A percentile compares a stretch with the other conserved stretches of the same genome.
These are phyloP conservation scores for Cydia pomonella DNA, from an alignment of 1,140 invertebrate species.

Conservation along the genomic window DNA sequence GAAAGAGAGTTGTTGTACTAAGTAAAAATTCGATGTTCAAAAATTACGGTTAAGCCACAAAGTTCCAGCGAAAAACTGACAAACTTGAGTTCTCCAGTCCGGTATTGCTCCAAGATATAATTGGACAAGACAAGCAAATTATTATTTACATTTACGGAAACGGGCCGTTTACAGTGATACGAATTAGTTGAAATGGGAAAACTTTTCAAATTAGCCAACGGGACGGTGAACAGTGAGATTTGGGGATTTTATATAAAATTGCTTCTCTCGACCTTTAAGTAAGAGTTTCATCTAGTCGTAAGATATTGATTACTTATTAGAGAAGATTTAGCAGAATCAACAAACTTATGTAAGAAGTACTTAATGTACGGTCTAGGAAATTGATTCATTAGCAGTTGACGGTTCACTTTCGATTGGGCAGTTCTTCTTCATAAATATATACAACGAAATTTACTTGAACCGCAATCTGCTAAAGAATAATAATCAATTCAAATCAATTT, in stretches of 20 bases:
- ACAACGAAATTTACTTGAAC: too few species aligned
- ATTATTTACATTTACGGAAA: conserved; percentile 32
- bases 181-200: conserved; percentile 28
- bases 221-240: conserved; percentile 28
- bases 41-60: background rate
- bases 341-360: too few species aligned
- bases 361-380: too few species aligned
- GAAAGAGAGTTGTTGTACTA: background rate
- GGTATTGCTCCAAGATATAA: background rate
- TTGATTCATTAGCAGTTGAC: too few species aligned
- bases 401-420: too few species aligned
- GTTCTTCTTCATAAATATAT: too few species aligned
- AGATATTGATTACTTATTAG: conserved; percentile 8
- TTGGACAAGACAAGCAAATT: conserved; percentile 15
- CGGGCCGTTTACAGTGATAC: conserved; percentile 21
- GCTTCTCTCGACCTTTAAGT: background rate
- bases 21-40: background rate
- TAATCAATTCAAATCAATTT: too few species aligned
- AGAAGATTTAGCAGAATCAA: background rate
- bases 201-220: conserved; percentile 27
- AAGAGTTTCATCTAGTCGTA: background rate
- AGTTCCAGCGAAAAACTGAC: background rate
- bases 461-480: too few species aligned
- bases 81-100: background rate
- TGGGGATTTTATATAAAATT: conserved; percentile 1